These are phyloP conservation scores for Hexactinellida sp. DNA, from an alignment of 37 sponge, comb jelly and placozoan genomes.

Conservation along the genomic window DNA sequence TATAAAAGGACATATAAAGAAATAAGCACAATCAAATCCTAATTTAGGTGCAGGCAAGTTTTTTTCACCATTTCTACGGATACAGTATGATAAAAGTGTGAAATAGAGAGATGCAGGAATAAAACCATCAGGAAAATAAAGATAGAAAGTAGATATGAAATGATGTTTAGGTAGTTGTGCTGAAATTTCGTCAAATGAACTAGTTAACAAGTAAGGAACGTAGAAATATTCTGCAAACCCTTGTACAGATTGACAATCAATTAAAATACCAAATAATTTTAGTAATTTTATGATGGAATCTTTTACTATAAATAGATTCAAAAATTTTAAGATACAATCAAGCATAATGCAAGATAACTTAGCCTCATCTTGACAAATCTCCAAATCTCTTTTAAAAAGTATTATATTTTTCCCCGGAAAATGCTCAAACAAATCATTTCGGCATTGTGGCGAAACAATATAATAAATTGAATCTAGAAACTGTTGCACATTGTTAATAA, in stretches of 20 bases:
- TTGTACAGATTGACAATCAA: not conserved
- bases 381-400: not conserved
- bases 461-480: not conserved
- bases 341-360: not conserved
- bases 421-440: not conserved
- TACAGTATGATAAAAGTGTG: not conserved
- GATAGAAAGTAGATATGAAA: not conserved
- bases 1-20: not conserved
- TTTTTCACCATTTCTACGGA: not conserved
- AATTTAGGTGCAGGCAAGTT: not conserved
- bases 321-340: not conserved
- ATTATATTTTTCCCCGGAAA: not conserved
- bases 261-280: not conserved
- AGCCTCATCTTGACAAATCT: not conserved
- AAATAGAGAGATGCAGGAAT: slow-evolving; percentile 10
- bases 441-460: not conserved
- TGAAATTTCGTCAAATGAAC: not conserved
- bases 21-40: not conserved
- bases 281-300: not conserved
- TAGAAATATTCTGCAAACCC: not conserved
- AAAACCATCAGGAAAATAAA: not conserved
- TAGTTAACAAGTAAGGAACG: not conserved
- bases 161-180: not conserved
- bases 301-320: not conserved
- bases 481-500: not conserved